Percentiles rank a stretch among this genome's conserved stretches.
Conservation (phyloP, 1,140 invertebrate genomes). For the Magallana angulata region DNA sequence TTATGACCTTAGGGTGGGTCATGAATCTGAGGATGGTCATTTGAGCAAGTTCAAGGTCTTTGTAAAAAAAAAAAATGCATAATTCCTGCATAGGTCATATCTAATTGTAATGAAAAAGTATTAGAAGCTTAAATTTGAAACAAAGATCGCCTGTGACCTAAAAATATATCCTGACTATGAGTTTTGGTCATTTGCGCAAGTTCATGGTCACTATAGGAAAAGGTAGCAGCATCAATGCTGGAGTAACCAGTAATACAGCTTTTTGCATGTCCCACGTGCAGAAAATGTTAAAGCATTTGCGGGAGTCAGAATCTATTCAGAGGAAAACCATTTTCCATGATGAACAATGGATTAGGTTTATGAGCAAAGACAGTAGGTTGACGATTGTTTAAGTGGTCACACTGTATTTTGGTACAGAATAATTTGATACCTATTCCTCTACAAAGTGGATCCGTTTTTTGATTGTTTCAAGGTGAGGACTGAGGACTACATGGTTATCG, state of each 20-base stretch:
- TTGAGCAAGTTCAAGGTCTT: too few relatives aligned
- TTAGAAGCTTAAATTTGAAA: too few relatives aligned
- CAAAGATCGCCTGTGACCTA: too few relatives aligned
- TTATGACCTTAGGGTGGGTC: too few relatives aligned
- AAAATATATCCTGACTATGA: too few relatives aligned
- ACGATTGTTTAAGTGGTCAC: neutral
- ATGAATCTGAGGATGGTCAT: too few relatives aligned
- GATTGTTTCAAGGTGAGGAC: neutral
- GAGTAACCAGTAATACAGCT: neutral
- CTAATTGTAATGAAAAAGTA: too few relatives aligned
- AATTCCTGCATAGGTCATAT: too few relatives aligned
- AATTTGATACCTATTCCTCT: constrained; percentile 11
- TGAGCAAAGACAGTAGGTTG: neutral
- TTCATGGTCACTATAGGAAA: too few relatives aligned
- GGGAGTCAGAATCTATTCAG: neutral
- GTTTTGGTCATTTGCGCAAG: too few relatives aligned
- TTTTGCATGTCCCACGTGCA: neutral
- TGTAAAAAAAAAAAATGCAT: too few relatives aligned
- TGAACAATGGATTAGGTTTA: neutral
- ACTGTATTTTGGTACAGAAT: neutral
- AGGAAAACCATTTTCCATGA: constrained; percentile 5
- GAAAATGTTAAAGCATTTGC: neutral
- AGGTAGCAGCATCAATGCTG: constrained; percentile 27
- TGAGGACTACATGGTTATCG: neutral
- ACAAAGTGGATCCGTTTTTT: constrained; percentile 26